phyloP scores from a whole-genome alignment of 2,797 vertebrate genomes.

The Chiloscyllium punctatum region DNA sequence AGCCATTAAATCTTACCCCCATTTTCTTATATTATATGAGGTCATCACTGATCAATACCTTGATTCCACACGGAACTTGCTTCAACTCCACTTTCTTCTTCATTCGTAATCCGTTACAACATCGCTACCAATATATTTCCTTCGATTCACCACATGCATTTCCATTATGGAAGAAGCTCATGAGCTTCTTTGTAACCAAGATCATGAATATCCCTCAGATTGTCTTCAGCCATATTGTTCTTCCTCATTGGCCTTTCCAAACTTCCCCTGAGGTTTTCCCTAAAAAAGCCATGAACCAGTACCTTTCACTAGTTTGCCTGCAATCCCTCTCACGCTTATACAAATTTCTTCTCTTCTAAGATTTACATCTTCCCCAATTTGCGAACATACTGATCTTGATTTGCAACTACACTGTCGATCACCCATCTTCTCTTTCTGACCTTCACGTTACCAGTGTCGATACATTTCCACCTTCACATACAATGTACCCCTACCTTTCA shows the following conservation, averaged over 20 bases:
- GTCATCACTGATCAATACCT: neutral
- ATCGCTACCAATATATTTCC: neutral
- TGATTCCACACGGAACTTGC: neutral
- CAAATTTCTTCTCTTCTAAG: neutral
- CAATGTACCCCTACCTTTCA: neutral
- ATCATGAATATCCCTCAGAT: neutral
- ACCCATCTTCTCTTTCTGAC: neutral
- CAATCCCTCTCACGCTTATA: neutral
- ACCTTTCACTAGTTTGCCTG: neutral
- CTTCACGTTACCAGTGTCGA: neutral
- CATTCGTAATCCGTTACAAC: neutral
- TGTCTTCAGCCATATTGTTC: neutral
- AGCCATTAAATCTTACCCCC: neutral
- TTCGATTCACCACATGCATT: neutral
- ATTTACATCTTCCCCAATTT: neutral
- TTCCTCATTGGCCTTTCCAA: neutral
- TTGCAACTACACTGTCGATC: too few relatives aligned
- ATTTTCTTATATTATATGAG: neutral
- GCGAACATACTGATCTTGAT: neutral
- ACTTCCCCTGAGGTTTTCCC: neutral
- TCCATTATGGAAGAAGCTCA: neutral
- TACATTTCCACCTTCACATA: too few relatives aligned
- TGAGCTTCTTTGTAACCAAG: neutral
- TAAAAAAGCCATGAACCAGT: neutral
- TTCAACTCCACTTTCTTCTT: neutral